These are phyloP conservation scores for Galago senegalensis DNA, from an alignment of 2,797 vertebrate species.

Conservation along the genomic window DNA sequence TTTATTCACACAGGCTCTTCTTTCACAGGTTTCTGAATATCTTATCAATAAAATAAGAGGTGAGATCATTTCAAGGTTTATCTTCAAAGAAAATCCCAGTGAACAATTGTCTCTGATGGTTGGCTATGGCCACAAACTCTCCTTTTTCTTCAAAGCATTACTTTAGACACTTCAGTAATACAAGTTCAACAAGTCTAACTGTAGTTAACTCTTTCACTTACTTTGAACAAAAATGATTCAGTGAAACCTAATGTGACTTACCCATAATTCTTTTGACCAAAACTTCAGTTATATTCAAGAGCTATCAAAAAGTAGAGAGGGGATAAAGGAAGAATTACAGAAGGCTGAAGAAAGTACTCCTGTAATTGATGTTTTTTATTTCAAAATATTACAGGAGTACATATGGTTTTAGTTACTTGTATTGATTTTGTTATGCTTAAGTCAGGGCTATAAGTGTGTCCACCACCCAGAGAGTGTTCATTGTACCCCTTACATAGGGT, in stretches of 20 bases:
- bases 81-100: neutral
- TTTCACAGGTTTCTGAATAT: conserved; percentile 17
- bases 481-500: no score
- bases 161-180: conserved; percentile 24
- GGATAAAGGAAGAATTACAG: neutral
- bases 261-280: neutral
- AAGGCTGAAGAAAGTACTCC: neutral
- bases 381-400: no score
- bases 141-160: neutral
- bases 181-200: neutral
- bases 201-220: conserved; percentile 33
- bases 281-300: neutral
- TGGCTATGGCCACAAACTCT: neutral
- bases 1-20: neutral
- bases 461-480: no score
- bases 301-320: neutral
- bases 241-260: conserved; percentile 23
- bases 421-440: no score
- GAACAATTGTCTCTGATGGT: neutral
- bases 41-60: conserved; percentile 43
- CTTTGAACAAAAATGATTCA: conserved; percentile 40
- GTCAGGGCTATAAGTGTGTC: no score
- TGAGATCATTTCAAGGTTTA: neutral
- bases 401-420: no score
- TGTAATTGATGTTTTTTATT: neutral